Conservation (phyloP, 1,140 invertebrate species). For the Papilio dardanus region DNA sequence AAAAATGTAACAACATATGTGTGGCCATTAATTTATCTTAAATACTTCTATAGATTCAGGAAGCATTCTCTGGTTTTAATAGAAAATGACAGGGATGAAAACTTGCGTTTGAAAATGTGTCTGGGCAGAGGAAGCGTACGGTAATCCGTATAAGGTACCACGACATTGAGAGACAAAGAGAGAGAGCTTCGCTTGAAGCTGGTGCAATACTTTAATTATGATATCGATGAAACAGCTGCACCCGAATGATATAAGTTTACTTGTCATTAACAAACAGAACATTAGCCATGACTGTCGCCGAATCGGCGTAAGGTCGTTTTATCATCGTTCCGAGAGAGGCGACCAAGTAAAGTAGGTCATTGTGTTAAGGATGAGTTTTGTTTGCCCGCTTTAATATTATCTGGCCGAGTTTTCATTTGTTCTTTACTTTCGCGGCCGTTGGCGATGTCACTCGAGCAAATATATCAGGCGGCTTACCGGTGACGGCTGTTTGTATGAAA, state of each 20-base stretch:
- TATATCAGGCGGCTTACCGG: slow-evolving; percentile 2
- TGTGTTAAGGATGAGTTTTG: slow-evolving; percentile 54
- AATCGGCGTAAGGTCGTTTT: slow-evolving; percentile 43
- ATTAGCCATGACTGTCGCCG: slow-evolving; percentile 22
- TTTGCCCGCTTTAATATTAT: slow-evolving; percentile 51
- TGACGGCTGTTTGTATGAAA: neutral
- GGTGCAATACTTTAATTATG: no score
- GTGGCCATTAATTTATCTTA: no score
- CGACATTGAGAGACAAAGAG: no score
- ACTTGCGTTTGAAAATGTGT: no score
- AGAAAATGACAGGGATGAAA: no score
- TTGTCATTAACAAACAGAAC: slow-evolving; percentile 11
- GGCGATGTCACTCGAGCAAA: slow-evolving; percentile 30
- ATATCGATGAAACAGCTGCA: neutral
- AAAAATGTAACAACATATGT: no score
- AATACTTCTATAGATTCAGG: no score
- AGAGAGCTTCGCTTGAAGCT: no score
- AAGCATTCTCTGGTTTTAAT: no score
- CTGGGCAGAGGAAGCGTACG: no score
- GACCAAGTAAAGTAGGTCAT: slow-evolving; percentile 51
- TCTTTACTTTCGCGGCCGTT: slow-evolving; percentile 19
- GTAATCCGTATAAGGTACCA: no score
- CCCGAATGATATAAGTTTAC: neutral
- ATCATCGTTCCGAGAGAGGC: slow-evolving; percentile 27
- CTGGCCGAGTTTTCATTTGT: slow-evolving; percentile 54